A percentile compares a stretch with the other conserved stretches of the same genome.
Evolutionary conservation across 1,140 invertebrate species (phyloP).

Genomic region (Kradibia gibbosae): DNA sequence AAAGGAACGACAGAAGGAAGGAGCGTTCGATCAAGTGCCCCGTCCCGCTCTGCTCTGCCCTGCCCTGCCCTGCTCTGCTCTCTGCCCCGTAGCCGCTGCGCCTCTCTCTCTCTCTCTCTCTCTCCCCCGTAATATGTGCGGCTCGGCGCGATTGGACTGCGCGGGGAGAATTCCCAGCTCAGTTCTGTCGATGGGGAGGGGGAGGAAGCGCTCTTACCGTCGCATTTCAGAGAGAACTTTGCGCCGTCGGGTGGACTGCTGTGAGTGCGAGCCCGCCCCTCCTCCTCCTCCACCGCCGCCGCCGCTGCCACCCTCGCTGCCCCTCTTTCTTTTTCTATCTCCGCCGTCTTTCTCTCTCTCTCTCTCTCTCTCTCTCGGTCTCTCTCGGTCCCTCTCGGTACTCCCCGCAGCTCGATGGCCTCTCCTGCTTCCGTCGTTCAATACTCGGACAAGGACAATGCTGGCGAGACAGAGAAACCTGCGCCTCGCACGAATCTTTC

Average conservation of each 20-base stretch:
- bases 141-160: conserved; percentile 62
- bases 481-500: conserved; percentile 18
- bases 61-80: background rate
- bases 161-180: conserved; percentile 52
- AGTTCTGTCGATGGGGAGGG: conserved; percentile 38
- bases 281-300: conserved; percentile 57
- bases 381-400: conserved; percentile 52
- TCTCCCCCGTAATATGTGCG: background rate
- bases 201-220: conserved; percentile 11
- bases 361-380: conserved; percentile 57
- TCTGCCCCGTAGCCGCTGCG: background rate
- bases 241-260: conserved; percentile 47
- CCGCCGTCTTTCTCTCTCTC: conserved; percentile 54
- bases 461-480: conserved; percentile 38
- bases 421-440: conserved; percentile 64
- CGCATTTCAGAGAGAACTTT: conserved; percentile 45
- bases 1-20: conserved; percentile 15
- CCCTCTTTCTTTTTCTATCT: too few species aligned
- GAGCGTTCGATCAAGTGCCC: conserved; percentile 20
- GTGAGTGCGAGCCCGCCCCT: conserved; percentile 44
- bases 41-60: background rate
- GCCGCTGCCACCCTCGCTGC: conserved; percentile 49
- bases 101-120: background rate
- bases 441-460: conserved; percentile 62
- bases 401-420: conserved; percentile 48